Evolutionary conservation across 2,888 invertebrate species (phyloP).

Genomic region (Drosophila greeni): DNA sequence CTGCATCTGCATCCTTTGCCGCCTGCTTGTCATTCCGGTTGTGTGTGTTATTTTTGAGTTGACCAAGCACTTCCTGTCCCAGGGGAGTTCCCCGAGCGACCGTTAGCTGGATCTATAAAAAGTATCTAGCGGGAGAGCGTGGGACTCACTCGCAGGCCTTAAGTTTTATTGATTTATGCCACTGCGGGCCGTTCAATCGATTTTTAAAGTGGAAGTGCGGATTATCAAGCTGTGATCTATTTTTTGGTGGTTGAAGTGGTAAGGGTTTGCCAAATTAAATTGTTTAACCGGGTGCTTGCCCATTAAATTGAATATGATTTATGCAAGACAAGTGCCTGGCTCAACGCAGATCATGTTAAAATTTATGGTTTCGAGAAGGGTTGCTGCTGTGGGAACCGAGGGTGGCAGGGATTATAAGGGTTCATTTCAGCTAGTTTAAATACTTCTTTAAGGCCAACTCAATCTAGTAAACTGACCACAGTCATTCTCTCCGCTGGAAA

Average conservation of each 20-base stretch:
- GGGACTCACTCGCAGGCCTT: conserved; percentile 47
- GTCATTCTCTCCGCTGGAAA: conserved; percentile 16
- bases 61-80: conserved; percentile 58
- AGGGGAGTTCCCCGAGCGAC: conserved; percentile 31
- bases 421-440: not conserved
- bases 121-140: conserved; percentile 39
- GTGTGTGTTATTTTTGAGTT: conserved; percentile 32
- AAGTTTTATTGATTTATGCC: conserved; percentile 63
- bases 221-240: conserved; percentile 49
- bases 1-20: conserved; percentile 43
- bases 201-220: conserved; percentile 45
- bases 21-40: conserved; percentile 34
- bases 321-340: conserved; percentile 60
- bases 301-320: conserved; percentile 62
- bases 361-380: conserved; percentile 38
- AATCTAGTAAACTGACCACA: conserved; percentile 20
- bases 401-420: conserved; percentile 28
- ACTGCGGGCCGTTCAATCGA: conserved; percentile 64
- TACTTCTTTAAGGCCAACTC: not conserved
- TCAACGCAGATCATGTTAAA: conserved; percentile 23
- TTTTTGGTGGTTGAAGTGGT: conserved; percentile 42
- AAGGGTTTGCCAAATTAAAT: conserved; percentile 58
- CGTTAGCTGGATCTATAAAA: conserved; percentile 44
- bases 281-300: conserved; percentile 37
- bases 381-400: conserved; percentile 34